A percentile compares a stretch with the other conserved stretches of the same genome.
Evolutionary conservation across 35 echinoderm and acorn worm species (phyloP).

Genomic region (Chiridota heheva): DNA sequence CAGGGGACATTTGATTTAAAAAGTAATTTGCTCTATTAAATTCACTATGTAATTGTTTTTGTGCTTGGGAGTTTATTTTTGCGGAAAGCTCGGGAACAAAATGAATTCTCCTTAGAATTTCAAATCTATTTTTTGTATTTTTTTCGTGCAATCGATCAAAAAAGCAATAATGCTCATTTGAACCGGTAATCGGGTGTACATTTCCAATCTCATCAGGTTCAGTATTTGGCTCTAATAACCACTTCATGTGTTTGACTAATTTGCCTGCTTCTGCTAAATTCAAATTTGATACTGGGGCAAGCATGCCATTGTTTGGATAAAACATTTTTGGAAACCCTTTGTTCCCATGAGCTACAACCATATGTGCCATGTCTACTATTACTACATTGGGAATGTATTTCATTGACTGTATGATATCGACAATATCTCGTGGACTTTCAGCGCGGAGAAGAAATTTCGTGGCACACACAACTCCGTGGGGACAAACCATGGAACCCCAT

Average conservation of each 20-base stretch:
- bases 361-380: constrained; percentile 31
- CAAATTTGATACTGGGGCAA: background rate
- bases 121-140: background rate
- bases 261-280: background rate
- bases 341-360: constrained; percentile 25
- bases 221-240: background rate
- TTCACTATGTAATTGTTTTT: constrained; percentile 28
- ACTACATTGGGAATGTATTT: constrained; percentile 7
- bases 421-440: constrained; percentile 40
- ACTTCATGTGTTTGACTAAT: background rate
- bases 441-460: constrained; percentile 28
- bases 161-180: constrained; percentile 16
- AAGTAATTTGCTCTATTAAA: background rate
- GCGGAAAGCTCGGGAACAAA: background rate
- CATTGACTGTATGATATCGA: constrained; percentile 21
- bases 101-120: constrained; percentile 14
- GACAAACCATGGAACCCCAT: background rate
- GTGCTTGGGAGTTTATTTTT: constrained; percentile 25
- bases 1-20: constrained; percentile 23
- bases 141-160: constrained; percentile 38
- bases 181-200: constrained; percentile 15
- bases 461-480: constrained; percentile 51
- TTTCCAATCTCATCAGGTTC: background rate
- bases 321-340: constrained; percentile 10
- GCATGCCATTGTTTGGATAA: constrained; percentile 45